Percentiles rank a stretch among this genome's conserved stretches.
Evolutionary conservation across 37 sponge, comb jelly and placozoan species (phyloP).

Genomic region (Hexactinellida sp.): DNA sequence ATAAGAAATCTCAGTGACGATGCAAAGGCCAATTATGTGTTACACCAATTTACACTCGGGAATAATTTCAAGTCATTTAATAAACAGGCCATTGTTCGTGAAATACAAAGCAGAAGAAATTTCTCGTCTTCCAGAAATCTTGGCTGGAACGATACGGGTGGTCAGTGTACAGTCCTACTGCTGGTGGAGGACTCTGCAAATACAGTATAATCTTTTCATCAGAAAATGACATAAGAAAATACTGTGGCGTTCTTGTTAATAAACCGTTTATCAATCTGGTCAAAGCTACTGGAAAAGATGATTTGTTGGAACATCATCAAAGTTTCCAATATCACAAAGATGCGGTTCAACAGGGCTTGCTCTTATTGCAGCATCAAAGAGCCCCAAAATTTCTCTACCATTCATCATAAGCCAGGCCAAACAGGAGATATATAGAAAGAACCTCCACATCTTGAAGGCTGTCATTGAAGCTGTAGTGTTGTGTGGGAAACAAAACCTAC

Average conservation of each 20-base stretch:
- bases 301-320: neutral
- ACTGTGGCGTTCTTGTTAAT: neutral
- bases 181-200: neutral
- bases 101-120: neutral
- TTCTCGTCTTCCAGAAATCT: conserved; percentile 1
- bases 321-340: neutral
- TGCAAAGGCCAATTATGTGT: neutral
- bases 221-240: neutral
- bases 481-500: neutral
- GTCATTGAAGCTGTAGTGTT: neutral
- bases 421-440: neutral
- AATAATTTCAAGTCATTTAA: neutral
- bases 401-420: neutral
- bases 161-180: conserved; percentile 13
- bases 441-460: neutral
- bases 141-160: conserved; percentile 11
- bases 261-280: neutral
- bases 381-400: neutral
- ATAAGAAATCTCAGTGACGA: neutral
- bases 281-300: neutral
- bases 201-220: neutral
- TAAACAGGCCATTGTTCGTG: neutral
- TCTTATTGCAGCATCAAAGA: neutral
- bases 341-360: neutral
- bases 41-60: neutral